Percentiles rank a stretch among this genome's conserved stretches.
Conservation (phyloP, 30 jellyfish, hydroid and myxozoan genomes). For the Chrysaora quinquecirrha region DNA sequence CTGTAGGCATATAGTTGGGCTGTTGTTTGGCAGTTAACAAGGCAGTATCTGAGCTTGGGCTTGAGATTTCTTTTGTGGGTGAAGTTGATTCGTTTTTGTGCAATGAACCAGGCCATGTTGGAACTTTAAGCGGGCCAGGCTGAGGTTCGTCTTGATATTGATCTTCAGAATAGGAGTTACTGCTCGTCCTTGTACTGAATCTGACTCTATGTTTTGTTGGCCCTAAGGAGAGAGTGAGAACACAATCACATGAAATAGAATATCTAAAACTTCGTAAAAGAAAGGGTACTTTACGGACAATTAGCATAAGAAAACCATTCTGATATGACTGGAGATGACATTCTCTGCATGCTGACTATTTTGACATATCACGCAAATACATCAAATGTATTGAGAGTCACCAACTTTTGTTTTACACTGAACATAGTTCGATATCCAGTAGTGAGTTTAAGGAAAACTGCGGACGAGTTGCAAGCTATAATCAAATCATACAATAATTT, state of each 20-base stretch:
- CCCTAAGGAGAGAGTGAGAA: constrained; percentile 2
- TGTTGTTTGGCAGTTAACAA: constrained; percentile 24
- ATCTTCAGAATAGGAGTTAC: constrained; percentile 40
- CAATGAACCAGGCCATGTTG: constrained; percentile 81
- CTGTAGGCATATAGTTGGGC: background rate
- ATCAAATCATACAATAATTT: no score
- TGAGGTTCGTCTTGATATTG: background rate
- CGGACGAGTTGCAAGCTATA: no score
- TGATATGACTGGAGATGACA: no score
- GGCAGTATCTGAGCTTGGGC: constrained; percentile 68
- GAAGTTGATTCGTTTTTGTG: background rate
- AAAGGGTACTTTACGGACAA: no score
- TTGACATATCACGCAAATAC: no score
- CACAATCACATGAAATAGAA: background rate
- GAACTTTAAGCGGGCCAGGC: constrained; percentile 60
- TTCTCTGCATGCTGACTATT: no score
- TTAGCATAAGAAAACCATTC: no score
- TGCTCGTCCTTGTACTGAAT: constrained; percentile 52
- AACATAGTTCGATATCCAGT: no score
- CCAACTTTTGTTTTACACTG: no score
- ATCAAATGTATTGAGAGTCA: no score
- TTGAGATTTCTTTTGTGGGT: constrained; percentile 25
- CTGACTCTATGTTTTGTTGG: constrained; percentile 59
- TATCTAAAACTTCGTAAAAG: background rate
- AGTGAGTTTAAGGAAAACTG: no score